Evolutionary conservation across 2,797 vertebrate species (phyloP).

Genomic region (Catamblyrhynchus diadema): DNA sequence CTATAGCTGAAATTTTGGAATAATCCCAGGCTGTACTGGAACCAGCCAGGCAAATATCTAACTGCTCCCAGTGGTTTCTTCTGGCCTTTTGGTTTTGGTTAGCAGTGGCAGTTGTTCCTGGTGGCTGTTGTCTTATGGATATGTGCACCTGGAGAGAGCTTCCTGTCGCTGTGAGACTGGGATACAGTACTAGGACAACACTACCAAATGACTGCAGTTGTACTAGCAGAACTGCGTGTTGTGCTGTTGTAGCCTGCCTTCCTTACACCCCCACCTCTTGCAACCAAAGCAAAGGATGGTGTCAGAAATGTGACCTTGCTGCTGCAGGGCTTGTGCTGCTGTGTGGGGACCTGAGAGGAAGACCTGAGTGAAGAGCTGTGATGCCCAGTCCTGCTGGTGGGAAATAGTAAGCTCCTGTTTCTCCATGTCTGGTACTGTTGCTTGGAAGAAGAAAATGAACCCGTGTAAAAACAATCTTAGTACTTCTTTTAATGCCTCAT

Average conservation of each 20-base stretch:
- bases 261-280: neutral
- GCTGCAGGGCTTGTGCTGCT: neutral
- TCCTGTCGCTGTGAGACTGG: fast-evolving
- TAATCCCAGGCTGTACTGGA: neutral
- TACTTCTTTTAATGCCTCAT: neutral
- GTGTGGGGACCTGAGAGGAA: neutral
- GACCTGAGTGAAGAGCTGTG: neutral
- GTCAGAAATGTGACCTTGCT: neutral
- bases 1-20: neutral
- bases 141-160: neutral
- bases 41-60: neutral
- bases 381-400: neutral
- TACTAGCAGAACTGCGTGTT: neutral
- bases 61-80: neutral
- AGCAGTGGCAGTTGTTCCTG: neutral
- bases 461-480: neutral
- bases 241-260: neutral
- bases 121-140: neutral
- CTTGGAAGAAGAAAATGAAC: neutral
- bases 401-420: neutral
- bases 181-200: neutral
- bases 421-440: fast-evolving
- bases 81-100: neutral
- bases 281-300: neutral
- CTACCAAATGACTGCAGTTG: neutral